Conservation (phyloP, 2,888 invertebrate genomes). For the Laothoe populi region DNA sequence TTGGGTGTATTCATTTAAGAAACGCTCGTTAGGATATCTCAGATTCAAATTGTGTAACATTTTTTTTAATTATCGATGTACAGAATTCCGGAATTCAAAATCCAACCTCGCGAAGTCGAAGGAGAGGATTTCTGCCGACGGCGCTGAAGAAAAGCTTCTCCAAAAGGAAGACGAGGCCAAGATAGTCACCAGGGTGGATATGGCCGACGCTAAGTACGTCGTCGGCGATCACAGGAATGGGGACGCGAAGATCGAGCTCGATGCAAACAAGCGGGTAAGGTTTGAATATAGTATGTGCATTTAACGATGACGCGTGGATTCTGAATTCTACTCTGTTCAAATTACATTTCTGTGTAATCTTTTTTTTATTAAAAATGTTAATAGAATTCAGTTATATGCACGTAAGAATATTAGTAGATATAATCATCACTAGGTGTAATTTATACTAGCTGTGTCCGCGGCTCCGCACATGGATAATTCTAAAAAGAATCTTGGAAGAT, state of each 20-base stretch:
- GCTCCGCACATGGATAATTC: too few species aligned
- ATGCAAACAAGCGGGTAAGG: conserved; percentile 84
- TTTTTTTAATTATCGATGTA: not conserved
- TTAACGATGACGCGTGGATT: too few species aligned
- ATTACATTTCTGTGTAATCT: not conserved
- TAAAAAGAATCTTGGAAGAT: too few species aligned
- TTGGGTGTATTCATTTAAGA: too few species aligned
- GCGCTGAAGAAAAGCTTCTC: conserved; percentile 89
- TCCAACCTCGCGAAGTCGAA: conserved; percentile 70
- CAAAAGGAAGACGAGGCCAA: conserved; percentile 85
- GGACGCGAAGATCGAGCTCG: conserved; percentile 94
- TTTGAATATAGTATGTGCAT: not conserved
- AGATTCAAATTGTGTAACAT: too few species aligned
- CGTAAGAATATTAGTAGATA: too few species aligned
- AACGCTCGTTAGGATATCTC: too few species aligned
- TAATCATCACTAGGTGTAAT: too few species aligned
- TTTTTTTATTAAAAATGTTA: too few species aligned
- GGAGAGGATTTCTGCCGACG: conserved; percentile 84
- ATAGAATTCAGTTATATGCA: too few species aligned
- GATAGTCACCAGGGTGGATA: conserved; percentile 83
- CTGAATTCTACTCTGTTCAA: too few species aligned
- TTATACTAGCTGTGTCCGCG: too few species aligned
- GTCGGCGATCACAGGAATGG: conserved; percentile 92
- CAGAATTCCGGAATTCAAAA: conserved; percentile 69
- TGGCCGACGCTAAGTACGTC: conserved; percentile 90